A percentile compares a stretch with the other conserved stretches of the same genome.
Evolutionary conservation across 2,888 invertebrate genomes (phyloP).

Genomic region (Dynastes grantii): DNA sequence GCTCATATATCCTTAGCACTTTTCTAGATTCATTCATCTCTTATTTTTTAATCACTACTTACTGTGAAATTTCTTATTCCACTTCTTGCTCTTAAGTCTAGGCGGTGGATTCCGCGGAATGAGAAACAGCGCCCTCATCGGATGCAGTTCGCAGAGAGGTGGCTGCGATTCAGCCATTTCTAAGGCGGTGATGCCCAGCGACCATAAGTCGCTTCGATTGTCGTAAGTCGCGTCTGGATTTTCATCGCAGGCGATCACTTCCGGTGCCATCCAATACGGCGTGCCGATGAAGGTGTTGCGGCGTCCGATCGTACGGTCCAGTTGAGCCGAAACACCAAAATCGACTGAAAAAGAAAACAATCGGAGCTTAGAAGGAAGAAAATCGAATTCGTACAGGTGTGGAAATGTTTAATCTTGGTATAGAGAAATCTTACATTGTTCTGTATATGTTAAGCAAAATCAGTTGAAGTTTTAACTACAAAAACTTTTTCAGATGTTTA

Average conservation of each 20-base stretch:
- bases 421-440: too few species aligned
- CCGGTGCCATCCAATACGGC: conserved; percentile 99
- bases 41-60: not conserved
- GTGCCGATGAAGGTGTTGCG: conserved; percentile 99
- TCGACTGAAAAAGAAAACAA: conserved; percentile 79
- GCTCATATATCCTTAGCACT: too few species aligned
- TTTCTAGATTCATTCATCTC: too few species aligned
- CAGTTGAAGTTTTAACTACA: too few species aligned
- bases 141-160: conserved; percentile 99
- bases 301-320: conserved; percentile 98
- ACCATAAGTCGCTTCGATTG: conserved; percentile 95
- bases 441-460: too few species aligned
- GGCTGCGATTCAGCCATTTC: conserved; percentile 99
- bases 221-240: conserved; percentile 99
- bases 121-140: conserved; percentile 98
- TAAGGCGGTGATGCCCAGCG: conserved; percentile 95
- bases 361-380: not conserved
- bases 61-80: conserved; percentile 97
- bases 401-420: too few species aligned
- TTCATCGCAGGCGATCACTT: conserved; percentile 99
- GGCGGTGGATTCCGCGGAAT: conserved; percentile 99
- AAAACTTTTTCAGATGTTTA: too few species aligned
- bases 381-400: too few species aligned
- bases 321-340: conserved; percentile 99
- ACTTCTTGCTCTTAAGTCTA: conserved; percentile 96